Percentiles rank a stretch among this genome's conserved stretches.
Evolutionary conservation across 2,888 invertebrate genomes (phyloP).

Genomic region (Apotomis betuletana): DNA sequence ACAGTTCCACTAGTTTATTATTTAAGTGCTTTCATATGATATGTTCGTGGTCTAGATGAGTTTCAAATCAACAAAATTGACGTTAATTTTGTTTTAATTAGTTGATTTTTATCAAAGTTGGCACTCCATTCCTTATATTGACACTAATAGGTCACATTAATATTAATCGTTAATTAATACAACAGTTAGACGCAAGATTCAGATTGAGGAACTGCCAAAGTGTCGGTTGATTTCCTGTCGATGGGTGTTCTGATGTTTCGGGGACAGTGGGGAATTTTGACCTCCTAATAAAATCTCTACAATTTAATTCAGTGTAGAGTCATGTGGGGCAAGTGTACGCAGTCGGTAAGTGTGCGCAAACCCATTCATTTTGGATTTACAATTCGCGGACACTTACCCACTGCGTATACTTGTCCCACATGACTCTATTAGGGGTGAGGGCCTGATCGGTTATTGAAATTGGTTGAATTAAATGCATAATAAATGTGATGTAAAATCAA

Average conservation of each 20-base stretch:
- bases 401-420: no score
- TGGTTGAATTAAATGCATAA: no score
- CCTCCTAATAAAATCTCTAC: not conserved
- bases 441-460: no score
- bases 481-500: no score
- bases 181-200: constrained; percentile 15
- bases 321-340: no score
- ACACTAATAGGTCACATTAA: constrained; percentile 16
- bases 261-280: constrained; percentile 2
- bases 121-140: constrained; percentile 6
- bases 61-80: not conserved
- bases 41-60: not conserved
- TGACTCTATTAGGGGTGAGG: no score
- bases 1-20: no score
- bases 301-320: no score
- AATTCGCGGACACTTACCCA: no score
- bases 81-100: not conserved
- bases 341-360: no score
- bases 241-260: constrained; percentile 18
- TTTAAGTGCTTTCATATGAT: no score
- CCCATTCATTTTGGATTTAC: no score
- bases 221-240: constrained; percentile 23
- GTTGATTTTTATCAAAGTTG: constrained; percentile 13
- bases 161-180: constrained; percentile 21
- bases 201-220: not conserved